A percentile compares a stretch with the other conserved stretches of the same genome.
Evolutionary conservation across 2,797 vertebrate genomes (phyloP).

Genomic region (Bothrops alternatus): DNA sequence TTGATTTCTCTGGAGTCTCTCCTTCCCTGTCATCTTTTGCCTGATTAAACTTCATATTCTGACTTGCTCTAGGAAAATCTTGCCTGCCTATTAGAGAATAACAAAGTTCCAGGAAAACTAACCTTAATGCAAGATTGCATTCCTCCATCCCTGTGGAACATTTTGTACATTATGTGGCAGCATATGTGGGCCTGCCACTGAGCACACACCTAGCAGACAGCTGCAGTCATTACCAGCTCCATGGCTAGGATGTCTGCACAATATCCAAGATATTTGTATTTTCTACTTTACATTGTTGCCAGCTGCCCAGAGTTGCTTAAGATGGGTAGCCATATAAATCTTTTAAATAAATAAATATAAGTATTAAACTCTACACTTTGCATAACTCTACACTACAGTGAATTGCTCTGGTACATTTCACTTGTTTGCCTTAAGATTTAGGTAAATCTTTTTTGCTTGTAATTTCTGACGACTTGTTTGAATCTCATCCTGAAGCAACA

Average conservation of each 20-base stretch:
- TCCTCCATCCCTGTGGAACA: neutral
- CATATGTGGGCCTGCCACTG: neutral
- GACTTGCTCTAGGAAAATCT: neutral
- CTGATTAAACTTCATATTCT: neutral
- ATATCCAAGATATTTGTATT: neutral
- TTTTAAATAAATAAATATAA: neutral
- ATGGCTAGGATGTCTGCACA: neutral
- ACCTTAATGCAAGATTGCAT: neutral
- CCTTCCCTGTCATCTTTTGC: neutral
- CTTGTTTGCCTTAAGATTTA: neutral
- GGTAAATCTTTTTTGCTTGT: neutral
- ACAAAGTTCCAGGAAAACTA: neutral
- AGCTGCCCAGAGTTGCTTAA: neutral
- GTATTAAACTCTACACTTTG: neutral
- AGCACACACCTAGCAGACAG: neutral
- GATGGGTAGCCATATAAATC: neutral
- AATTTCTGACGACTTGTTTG: neutral
- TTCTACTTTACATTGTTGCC: neutral
- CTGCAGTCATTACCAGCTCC: neutral
- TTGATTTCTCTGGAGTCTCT: neutral
- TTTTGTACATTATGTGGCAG: neutral
- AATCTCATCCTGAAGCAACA: neutral
- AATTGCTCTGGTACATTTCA: neutral
- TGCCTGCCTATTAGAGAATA: neutral
- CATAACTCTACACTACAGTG: neutral